phyloP scores from a whole-genome alignment of 53 echinoderm and acorn worm species.

The Luidia sarsii region DNA sequence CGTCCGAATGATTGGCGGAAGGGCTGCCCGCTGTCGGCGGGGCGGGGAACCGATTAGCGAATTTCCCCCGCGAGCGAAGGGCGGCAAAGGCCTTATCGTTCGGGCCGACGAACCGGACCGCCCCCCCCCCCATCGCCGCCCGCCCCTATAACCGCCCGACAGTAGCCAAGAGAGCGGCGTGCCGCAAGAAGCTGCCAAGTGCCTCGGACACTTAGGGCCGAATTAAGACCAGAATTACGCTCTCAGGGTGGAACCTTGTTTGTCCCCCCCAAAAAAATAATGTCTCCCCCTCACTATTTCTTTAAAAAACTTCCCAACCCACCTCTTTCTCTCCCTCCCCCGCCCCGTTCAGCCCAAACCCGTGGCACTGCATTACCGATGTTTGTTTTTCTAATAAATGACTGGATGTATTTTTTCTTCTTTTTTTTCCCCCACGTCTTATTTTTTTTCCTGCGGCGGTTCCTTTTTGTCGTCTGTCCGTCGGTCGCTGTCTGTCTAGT shows the following conservation, averaged over 20 bases:
- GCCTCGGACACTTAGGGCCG: constrained; percentile 32
- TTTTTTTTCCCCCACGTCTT: too few species aligned
- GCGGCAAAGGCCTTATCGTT: not conserved
- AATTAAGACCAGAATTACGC: constrained; percentile 34
- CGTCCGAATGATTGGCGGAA: constrained; percentile 35
- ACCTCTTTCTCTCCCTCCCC: not conserved
- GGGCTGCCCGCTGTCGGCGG: constrained; percentile 2
- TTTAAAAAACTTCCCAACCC: too few species aligned
- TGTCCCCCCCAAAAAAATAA: constrained; percentile 17
- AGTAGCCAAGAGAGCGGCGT: constrained; percentile 25
- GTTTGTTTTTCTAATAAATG: constrained; percentile 41
- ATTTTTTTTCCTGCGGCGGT: too few species aligned
- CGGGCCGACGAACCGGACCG: too few species aligned
- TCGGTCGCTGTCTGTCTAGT: not conserved
- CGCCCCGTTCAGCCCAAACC: constrained; percentile 23
- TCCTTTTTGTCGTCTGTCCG: not conserved
- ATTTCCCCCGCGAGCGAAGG: constrained; percentile 32
- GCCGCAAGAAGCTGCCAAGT: not conserved
- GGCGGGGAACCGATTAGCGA: constrained; percentile 39
- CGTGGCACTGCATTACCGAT: constrained; percentile 26
- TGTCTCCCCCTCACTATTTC: too few species aligned
- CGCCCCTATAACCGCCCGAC: constrained; percentile 48
- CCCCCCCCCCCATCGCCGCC: too few species aligned
- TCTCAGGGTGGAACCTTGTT: constrained; percentile 43
- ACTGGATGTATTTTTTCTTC: too few species aligned